Base-by-base conservation (phyloP, 2,888 invertebrate species). In the Synergus gifuensis region DNA sequence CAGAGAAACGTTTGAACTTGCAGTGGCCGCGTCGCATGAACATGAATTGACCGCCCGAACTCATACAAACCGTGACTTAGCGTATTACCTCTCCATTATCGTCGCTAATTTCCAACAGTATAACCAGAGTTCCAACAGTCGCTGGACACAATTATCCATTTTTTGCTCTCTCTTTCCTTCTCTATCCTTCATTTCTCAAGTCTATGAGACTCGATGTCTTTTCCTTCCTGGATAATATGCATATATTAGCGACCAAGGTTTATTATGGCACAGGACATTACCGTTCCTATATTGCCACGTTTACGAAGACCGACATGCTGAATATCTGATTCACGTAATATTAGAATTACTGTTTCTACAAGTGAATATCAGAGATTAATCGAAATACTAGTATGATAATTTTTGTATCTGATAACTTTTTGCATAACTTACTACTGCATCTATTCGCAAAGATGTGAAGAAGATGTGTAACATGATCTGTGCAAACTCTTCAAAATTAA, bases 241-340 rank as follows among this genome's bases (percentile, higher is more conserved):
- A 87, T 86, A 88, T 87, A 84, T 86, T 85, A 86, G 82, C 8
- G 85, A 84, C 84, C 79, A 84, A 84, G 83, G 84, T 87, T 89
- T 88, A 88, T 85, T 87, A 82, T 86, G 81, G 79, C 83, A 78
- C 81, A 83, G 82, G 81, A 85, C 84, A 85, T 88, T 88, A 88
- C 84, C 83, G 86, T 85, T 86, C 86, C 85, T 87, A 84, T 87
- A 87, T 85, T 85, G 84, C 81, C 83, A 76, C 82, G 82, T 88
- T 87, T 88, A 87, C 86, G 86, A 87, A 86, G 87, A 86, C 79
- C 80, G 77, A 28, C 40, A 44, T 11, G 46, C 12, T 22, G 22
- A 60, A 60, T 60, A 60, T 60, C 22, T 60, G 9, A 60, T 4
- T 22, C 11, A 22, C 54, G 2, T 54, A n/a, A 54, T 54, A n/a